Conservation (phyloP, 2,113 vertebrate species). For the Leptobrachium leishanense region DNA sequence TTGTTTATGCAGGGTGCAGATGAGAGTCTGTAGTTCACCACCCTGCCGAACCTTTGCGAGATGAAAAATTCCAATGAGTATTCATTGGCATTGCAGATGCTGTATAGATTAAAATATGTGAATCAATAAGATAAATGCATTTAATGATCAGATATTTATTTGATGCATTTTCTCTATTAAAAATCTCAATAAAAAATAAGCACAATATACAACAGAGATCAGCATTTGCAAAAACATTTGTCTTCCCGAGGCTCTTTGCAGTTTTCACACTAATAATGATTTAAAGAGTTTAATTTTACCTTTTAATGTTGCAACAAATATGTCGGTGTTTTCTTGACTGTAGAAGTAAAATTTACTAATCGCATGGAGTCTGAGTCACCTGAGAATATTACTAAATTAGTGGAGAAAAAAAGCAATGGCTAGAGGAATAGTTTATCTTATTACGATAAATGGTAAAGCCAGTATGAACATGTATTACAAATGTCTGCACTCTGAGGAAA, state of each 20-base stretch:
- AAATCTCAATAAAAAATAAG: conserved; percentile 27
- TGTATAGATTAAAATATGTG: conserved; percentile 27
- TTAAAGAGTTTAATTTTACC: conserved; percentile 28
- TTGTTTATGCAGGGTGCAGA: not conserved
- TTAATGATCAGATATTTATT: conserved; percentile 42
- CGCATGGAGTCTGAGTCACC: too few relatives aligned
- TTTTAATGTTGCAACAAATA: conserved; percentile 12
- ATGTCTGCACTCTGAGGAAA: too few relatives aligned
- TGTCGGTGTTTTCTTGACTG: not conserved
- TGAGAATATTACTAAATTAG: too few relatives aligned
- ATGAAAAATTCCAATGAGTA: conserved; percentile 5
- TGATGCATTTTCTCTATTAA: conserved; percentile 34
- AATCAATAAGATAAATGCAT: conserved; percentile 43
- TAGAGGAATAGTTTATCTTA: too few relatives aligned
- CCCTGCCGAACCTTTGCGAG: conserved; percentile 1
- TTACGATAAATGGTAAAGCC: too few relatives aligned
- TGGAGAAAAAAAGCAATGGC: too few relatives aligned
- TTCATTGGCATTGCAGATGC: conserved; percentile 21
- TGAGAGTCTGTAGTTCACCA: conserved; percentile 3
- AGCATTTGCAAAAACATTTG: conserved; percentile 13
- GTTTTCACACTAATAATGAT: conserved; percentile 33
- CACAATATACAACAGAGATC: conserved; percentile 23
- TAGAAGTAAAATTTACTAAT: not conserved
- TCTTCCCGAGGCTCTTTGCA: conserved; percentile 20
- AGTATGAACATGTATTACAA: too few relatives aligned